Conservation (phyloP, 2,113 vertebrate genomes). For the Serinus canaria region DNA sequence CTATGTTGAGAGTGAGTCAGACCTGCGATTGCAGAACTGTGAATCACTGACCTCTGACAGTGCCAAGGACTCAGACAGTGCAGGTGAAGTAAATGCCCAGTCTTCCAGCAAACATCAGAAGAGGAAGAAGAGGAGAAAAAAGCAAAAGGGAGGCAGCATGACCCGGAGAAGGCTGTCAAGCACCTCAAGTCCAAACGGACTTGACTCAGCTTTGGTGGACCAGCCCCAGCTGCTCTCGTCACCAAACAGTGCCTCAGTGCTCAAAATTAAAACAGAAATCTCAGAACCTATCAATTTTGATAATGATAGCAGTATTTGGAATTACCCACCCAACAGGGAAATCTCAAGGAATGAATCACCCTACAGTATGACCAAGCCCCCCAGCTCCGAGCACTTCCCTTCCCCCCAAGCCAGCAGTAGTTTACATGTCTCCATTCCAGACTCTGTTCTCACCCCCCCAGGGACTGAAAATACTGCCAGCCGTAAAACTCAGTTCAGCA, state of each 20-base stretch:
- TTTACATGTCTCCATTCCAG: constrained; percentile 93
- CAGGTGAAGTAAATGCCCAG: constrained; percentile 75
- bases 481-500: constrained; percentile 88
- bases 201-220: constrained; percentile 84
- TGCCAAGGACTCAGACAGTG: constrained; percentile 83
- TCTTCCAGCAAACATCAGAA: constrained; percentile 85
- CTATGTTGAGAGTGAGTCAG: constrained; percentile 89
- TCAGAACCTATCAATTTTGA: constrained; percentile 98
- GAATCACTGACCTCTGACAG: constrained; percentile 86
- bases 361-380: constrained; percentile 98
- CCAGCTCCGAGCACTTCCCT: constrained; percentile 88
- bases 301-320: constrained; percentile 99
- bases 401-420: constrained; percentile 84
- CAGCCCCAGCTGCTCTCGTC: constrained; percentile 86
- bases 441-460: constrained; percentile 95
- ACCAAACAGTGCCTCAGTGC: constrained; percentile 88
- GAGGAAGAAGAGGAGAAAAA: constrained; percentile 94
- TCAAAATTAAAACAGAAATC: constrained; percentile 99
- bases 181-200: constrained; percentile 81
- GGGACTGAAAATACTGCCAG: constrained; percentile 85
- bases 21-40: constrained; percentile 80
- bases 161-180: constrained; percentile 86
- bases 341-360: constrained; percentile 97
- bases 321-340: constrained; percentile 98
- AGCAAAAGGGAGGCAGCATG: constrained; percentile 88